Evolutionary conservation across 2,113 vertebrate genomes (phyloP), one percentile per base, ranked within the genome.

Genomic region (Lampris megalopsis): DNA sequence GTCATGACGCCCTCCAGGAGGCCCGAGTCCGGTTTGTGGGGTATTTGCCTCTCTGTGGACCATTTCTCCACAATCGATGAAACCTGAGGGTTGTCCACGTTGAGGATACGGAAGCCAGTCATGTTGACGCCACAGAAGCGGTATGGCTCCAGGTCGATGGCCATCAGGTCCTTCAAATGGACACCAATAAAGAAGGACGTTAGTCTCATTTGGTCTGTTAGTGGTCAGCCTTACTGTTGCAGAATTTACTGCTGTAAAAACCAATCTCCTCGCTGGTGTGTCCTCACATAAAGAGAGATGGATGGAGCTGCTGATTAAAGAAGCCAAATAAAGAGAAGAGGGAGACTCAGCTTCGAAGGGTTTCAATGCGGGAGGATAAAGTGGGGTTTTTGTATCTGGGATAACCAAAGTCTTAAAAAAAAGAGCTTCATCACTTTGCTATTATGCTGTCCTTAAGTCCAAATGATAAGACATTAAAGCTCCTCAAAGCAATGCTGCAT

Each of bases 41-140:
- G 93, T 0, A 96, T 89, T 94, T 99, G 98, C 82, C 96, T 79
- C 88, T 99, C 98, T 93, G 95, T 96, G 64, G 98, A 96, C 98
- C 98, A 99, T 85, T 99, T 99, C 87, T 99, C 98, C 6, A 97
- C 93, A 47, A 99, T 97, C 85, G 97, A 94, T 0, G 96, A 94
- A 2, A 99, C 98, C 4, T 97, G 97, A 0, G 97, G 97, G 91
- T 98, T 99, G 63, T 99, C 98, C 84, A 97, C 96, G 0, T 99
- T 99, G 76, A 99, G 95, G 93, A 99, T 98, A 37, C 98, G 96
- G 91, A 99, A 99, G 48, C 98, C 98, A 0, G 98, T 99, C 94
- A 99, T 96, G 89, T 99, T 99, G 76, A 99, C 98, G 2, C 98
- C 98, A 0, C 97, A 98, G 93, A 98, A 99, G 83, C 97, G 97